A percentile compares a stretch with the other conserved stretches of the same genome.
These are phyloP conservation scores for Trogon melanurus DNA, from an alignment of 2,113 vertebrate genomes.

Conservation along the genomic window DNA sequence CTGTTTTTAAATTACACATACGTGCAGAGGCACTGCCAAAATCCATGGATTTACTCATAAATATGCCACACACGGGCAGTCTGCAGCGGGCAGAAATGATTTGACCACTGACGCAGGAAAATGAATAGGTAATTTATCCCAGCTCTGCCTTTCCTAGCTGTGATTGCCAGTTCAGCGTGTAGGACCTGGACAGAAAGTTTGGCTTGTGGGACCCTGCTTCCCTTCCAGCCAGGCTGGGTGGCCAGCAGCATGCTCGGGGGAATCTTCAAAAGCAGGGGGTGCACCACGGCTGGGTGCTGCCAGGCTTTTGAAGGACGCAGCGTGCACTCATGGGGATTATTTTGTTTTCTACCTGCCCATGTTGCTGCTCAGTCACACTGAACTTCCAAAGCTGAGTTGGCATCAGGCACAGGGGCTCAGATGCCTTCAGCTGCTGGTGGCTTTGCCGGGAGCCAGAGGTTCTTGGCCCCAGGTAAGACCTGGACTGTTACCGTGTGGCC, in stretches of 20 bases:
- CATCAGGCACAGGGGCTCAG: accelerated
- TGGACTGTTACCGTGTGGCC: accelerated
- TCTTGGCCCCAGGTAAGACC: not conserved
- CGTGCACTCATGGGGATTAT: accelerated
- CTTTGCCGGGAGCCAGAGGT: not conserved
- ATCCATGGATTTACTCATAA: not conserved
- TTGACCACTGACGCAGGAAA: not conserved
- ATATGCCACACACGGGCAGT: not conserved
- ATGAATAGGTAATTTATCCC: not conserved
- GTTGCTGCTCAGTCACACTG: accelerated
- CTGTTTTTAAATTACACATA: not conserved
- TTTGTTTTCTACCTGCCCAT: not conserved
- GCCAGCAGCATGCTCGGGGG: no score
- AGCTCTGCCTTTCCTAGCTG: not conserved
- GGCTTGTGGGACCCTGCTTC: not conserved
- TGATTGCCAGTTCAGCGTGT: accelerated
- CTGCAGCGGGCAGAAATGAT: not conserved
- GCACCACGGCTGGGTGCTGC: not conserved
- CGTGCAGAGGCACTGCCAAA: not conserved
- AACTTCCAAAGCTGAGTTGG: not conserved
- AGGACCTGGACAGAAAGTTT: not conserved
- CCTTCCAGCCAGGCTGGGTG: not conserved
- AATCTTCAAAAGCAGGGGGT: not conserved
- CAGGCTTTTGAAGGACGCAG: not conserved
- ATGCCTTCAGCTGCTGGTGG: not conserved